Base-by-base conservation (phyloP, 1,140 invertebrate genomes). In the Mercenaria mercenaria region DNA sequence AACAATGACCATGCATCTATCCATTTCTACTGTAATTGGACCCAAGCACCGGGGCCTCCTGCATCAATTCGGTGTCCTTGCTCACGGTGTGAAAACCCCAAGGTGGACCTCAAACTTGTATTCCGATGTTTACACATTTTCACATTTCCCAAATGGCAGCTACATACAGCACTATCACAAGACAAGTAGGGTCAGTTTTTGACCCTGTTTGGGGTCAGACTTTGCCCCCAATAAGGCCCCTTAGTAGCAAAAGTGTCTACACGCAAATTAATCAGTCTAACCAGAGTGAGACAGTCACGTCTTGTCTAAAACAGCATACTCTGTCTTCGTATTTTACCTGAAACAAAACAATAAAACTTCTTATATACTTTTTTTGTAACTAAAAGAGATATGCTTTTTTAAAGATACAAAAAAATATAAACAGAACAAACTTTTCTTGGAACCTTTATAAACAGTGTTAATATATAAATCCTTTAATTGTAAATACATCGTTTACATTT, bases 291-390 rank as follows among this genome's bases (percentile, higher is more conserved):
- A 37, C 47, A 50, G 26, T 41, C 50, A 1, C 29, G 11, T 72
- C 67, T n/a, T n/a, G 8, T 43, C 56, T 90, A 92, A 64, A 92
- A 92, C 41, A 92, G 80, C 96, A 96, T 96, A 92, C 95, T 96
- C 85, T 96, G 96, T 81, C 96, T 93, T 89, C 96, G 91, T 39
- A 90, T 93, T 93, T 91, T 90, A 74, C 92, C 92, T 88, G 90
- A 69, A 87, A 90, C 52, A 41, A 64, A 69, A 90, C 82, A 89
- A 91, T 79, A 61, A 56, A 80, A 82, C 4, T n/a, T n/a, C n/a
- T n/a, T n/a, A n/a, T n/a, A n/a, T n/a, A n/a, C n/a, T n/a, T n/a
- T n/a, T n/a, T n/a, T n/a, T n/a, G n/a, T n/a, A n/a, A n/a, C n/a
- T n/a, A n/a, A n/a, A n/a, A n/a, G n/a, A n/a, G n/a, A n/a, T n/a